Conservation (phyloP, 2,113 vertebrate genomes). For the Mirounga angustirostris region DNA sequence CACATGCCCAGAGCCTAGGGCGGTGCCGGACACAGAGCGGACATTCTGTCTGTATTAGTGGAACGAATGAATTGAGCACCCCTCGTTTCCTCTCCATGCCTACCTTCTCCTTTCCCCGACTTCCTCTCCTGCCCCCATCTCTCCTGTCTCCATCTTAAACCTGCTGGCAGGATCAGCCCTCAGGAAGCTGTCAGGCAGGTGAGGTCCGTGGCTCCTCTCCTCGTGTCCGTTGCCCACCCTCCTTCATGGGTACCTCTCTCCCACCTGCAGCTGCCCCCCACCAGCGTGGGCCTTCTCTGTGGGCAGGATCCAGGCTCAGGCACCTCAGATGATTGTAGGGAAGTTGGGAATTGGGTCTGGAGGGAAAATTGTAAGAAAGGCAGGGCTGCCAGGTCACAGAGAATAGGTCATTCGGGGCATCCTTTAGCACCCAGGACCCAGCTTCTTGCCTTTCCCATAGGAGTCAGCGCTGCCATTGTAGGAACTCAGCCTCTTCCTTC, state of each 20-base stretch:
- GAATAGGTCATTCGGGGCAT: accelerated
- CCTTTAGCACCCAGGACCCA: not conserved
- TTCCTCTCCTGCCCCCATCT: not conserved
- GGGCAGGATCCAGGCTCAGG: not conserved
- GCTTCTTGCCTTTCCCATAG: not conserved
- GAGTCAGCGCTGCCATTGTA: not conserved
- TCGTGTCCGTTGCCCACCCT: not conserved
- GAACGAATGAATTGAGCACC: not conserved
- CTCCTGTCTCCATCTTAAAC: not conserved
- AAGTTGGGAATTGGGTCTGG: not conserved
- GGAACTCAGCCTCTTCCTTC: not conserved
- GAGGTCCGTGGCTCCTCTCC: not conserved
- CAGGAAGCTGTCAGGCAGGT: not conserved
- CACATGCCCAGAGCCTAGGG: not conserved
- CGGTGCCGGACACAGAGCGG: not conserved
- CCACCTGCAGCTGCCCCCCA: not conserved
- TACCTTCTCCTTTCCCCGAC: not conserved
- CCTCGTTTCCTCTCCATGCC: not conserved
- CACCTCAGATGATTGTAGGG: not conserved
- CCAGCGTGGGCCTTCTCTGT: not conserved
- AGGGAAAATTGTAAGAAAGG: not conserved
- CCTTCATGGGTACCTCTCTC: not conserved
- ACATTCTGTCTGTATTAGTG: too few relatives aligned
- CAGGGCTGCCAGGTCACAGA: not conserved
- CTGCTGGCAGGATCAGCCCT: not conserved